Evolutionary conservation across 2,888 invertebrate species (phyloP).

Genomic region (Timema podura): DNA sequence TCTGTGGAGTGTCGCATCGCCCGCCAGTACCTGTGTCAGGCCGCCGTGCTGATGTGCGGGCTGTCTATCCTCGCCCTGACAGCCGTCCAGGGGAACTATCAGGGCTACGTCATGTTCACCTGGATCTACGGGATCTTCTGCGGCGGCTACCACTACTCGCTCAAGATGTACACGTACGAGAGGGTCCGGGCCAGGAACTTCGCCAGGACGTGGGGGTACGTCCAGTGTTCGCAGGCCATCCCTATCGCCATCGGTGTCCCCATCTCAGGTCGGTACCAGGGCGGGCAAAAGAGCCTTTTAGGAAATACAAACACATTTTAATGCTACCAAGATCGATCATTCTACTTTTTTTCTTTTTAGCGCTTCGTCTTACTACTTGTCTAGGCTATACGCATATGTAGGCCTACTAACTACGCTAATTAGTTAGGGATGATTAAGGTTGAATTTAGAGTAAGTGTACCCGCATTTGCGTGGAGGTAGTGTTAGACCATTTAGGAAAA

Average conservation of each 20-base stretch:
- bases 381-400: no score
- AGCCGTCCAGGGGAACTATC: slow-evolving; percentile 64
- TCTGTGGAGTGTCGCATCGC: slow-evolving; percentile 81
- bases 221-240: slow-evolving; percentile 81
- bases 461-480: no score
- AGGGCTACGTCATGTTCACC: slow-evolving; percentile 72
- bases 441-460: no score
- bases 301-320: no score
- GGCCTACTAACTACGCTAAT: no score
- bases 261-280: slow-evolving; percentile 59
- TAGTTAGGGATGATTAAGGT: no score
- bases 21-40: slow-evolving; percentile 74
- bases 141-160: slow-evolving; percentile 82
- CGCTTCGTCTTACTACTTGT: no score
- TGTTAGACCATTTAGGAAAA: no score
- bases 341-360: no score
- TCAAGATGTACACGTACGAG: slow-evolving; percentile 88
- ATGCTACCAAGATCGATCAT: no score
- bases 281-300: background rate
- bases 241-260: slow-evolving; percentile 82
- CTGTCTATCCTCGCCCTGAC: slow-evolving; percentile 72
- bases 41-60: slow-evolving; percentile 74
- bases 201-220: slow-evolving; percentile 84
- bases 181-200: slow-evolving; percentile 80
- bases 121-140: slow-evolving; percentile 84